Base-by-base conservation (phyloP, 2,113 vertebrate genomes). In the Eidolon helvum region DNA sequence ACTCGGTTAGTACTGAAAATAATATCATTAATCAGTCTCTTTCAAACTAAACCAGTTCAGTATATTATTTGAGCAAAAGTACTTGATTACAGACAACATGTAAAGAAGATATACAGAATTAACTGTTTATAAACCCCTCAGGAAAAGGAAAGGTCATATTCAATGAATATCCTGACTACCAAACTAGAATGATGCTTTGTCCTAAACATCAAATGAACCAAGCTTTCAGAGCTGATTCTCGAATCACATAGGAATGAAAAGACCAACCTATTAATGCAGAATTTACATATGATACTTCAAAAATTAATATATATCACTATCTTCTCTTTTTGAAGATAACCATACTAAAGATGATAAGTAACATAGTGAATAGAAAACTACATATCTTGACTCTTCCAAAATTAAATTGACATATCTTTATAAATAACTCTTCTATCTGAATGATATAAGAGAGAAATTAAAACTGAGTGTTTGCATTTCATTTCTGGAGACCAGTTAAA, bases 1-100 rank as follows among this genome's bases (percentile, higher is more conserved):
- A 99, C 99, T 96, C 99, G 99, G 99, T 99, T 97, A 97, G 98
- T 98, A 98, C 8, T 89, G 43, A 93, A 82, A 90, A 35, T 80
- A 87, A 85, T 35, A 87, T 85, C 33, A 61, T 75, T 69, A 88
- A 78, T 43, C 40, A 33, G n/a, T 57, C 30, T 87, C 30, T 91
- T 95, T 61, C 53, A 90, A 40, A 57, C n/a, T 78, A 48, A 4
- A 75, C 18, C 14, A 57, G 3, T 53, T 91, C 7, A 43, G 5
- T 72, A 33, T 74, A 57, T 74, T 53, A 38, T 88, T 82, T 91
- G 57, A 68, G 38, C 43, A 71, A 19, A 88, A 69, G 63, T 61
- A 79, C n/a, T 87, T 89, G 14, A 59, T 43, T 93, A 91, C 4
- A 83, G 78, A 43, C 74, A 83, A 65, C 28, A 84, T 45, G 5